A percentile compares a stretch with the other conserved stretches of the same genome.
Conservation (phyloP, 92 coral and sea anemone species). For the Porites rus region DNA sequence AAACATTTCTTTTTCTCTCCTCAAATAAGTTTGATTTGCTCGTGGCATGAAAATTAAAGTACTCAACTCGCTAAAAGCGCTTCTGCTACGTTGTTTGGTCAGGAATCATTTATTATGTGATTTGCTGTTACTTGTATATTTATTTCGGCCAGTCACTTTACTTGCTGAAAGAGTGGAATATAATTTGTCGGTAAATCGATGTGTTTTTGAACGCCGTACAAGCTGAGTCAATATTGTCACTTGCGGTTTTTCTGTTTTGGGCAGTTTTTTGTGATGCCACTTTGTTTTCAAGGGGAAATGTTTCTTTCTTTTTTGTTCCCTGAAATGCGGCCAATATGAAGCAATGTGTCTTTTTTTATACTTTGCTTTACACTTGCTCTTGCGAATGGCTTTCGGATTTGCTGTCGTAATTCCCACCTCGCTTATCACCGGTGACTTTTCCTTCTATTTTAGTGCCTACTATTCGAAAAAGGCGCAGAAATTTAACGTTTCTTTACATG, state of each 20-base stretch:
- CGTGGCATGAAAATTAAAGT: not conserved
- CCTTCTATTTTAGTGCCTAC: too few species aligned
- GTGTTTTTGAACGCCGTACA: not conserved
- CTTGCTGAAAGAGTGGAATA: not conserved
- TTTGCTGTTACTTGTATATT: not conserved
- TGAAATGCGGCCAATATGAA: not conserved
- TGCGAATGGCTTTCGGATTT: too few species aligned
- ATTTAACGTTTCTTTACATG: too few species aligned
- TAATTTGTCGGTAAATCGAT: not conserved
- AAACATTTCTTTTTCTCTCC: not conserved
- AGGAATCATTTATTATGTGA: not conserved
- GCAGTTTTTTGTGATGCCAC: not conserved
- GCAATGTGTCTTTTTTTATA: too few species aligned
- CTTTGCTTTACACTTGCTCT: too few species aligned
- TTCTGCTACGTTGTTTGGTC: not conserved
- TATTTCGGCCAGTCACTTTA: too few species aligned
- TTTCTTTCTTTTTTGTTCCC: not conserved
- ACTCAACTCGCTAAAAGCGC: not conserved
- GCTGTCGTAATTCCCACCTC: too few species aligned
- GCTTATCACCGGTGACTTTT: too few species aligned
- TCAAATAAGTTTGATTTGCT: not conserved
- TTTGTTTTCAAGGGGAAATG: not conserved
- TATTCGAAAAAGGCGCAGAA: too few species aligned
- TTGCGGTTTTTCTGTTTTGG: not conserved
- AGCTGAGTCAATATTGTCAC: not conserved